Percentiles rank a stretch among this genome's conserved stretches.
These are phyloP conservation scores for Cryptomyrus ogoouensis DNA, from an alignment of 2,113 vertebrate genomes.

Conservation along the genomic window DNA sequence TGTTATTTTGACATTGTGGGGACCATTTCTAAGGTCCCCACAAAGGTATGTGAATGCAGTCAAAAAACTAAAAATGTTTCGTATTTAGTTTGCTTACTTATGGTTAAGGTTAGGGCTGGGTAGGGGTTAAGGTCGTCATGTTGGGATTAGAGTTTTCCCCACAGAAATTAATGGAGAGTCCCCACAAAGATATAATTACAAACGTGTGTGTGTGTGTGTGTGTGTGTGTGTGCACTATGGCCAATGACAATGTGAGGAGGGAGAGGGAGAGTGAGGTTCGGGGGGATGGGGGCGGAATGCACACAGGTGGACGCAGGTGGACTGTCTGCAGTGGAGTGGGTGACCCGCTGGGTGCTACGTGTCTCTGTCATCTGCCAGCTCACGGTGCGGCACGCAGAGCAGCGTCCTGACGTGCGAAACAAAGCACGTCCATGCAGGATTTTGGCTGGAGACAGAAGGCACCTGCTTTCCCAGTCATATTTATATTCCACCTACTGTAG, in stretches of 20 bases:
- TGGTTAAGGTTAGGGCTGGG: too few species aligned
- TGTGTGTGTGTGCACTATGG: neutral
- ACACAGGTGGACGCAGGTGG: constrained; percentile 13
- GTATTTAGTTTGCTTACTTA: too few species aligned
- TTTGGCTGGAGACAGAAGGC: neutral
- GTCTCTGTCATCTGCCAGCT: constrained; percentile 5
- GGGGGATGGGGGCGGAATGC: neutral
- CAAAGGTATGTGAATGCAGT: too few species aligned
- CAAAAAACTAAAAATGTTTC: too few species aligned
- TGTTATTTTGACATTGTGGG: too few species aligned
- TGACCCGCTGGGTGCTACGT: neutral
- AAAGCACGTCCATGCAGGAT: neutral
- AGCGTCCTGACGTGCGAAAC: neutral
- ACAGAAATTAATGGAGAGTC: too few species aligned
- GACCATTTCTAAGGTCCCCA: too few species aligned
- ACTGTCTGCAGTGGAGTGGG: neutral
- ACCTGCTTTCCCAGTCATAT: neutral
- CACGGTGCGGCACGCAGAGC: neutral
- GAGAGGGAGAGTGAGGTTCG: neutral
- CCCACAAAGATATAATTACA: too few species aligned
- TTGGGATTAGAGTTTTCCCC: too few species aligned
- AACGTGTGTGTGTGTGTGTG: neutral
- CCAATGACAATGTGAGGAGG: neutral
- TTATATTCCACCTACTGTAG: neutral
- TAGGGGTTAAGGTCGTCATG: too few species aligned